Base-by-base conservation (phyloP, 2,797 vertebrate species). In the Melopsittacus undulatus region DNA sequence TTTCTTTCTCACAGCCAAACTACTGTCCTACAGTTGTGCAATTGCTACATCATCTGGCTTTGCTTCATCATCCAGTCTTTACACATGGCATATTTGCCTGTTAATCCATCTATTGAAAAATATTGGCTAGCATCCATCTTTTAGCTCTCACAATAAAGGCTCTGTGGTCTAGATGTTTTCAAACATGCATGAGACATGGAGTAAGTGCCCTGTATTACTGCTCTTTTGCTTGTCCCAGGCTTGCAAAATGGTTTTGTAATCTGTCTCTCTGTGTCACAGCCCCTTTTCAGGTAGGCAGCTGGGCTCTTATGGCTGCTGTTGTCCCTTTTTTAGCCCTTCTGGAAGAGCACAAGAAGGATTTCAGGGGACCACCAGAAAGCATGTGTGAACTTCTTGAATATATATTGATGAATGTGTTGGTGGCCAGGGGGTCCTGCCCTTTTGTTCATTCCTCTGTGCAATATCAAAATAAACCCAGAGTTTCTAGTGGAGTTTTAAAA, bases 51-150 rank as follows among this genome's bases (percentile, higher is more conserved):
- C 87, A 84, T 57, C 27, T n/a, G 36, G n/a, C 49, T 90, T 87
- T 92, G 42, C 87, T 83, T 95, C 94, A 89, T 87, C 92, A 92
- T 92, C 57, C 69, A 90, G 38, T 40, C 52, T 72, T 91, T 81
- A 78, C 32, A 46, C 62, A 86, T 56, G 68, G 20, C 54, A 18
- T 64, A 72, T 85, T 94, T 91, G 36, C 49, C 69, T 83, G 87
- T 92, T 73, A 86, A 49, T 86, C 82, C 72, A 72, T 52, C 79
- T 94, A 14, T 32, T 77, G 88, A 82, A 92, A 92, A 94, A 83
- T 67, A 88, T 52, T 90, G 84, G 87, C 77, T 29, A 21, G 8
- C 46, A 64, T 72, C 69, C 80, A 87, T 23, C 42, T 72, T 70
- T 26, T 57, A 54, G 90, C 43, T 76, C 1, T 1, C 43, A 93